phyloP scores from a whole-genome alignment of 2,888 invertebrate species.

The Hirtodrosophila duncani region DNA sequence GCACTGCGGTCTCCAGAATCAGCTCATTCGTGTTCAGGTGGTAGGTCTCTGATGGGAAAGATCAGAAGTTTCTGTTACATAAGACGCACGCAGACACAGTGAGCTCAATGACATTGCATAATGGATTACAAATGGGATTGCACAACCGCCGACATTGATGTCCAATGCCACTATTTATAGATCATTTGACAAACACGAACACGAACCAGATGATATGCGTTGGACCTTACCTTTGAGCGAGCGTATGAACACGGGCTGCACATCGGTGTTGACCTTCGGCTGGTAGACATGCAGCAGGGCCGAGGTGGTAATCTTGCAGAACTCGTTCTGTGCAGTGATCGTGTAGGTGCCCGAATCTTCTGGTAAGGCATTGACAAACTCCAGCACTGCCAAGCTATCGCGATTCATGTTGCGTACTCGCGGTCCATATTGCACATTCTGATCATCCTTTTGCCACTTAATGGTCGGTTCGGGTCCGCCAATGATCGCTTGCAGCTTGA shows the following conservation, averaged over 20 bases:
- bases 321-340: slow-evolving; percentile 86
- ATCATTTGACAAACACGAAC: slow-evolving; percentile 6
- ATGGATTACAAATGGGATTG: slow-evolving; percentile 35
- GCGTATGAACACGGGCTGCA: slow-evolving; percentile 86
- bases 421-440: slow-evolving; percentile 76
- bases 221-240: slow-evolving; percentile 83
- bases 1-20: slow-evolving; percentile 87
- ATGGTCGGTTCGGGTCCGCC: slow-evolving; percentile 85
- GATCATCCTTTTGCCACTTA: slow-evolving; percentile 87
- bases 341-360: slow-evolving; percentile 89
- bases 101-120: slow-evolving; percentile 37
- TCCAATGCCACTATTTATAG: slow-evolving; percentile 43
- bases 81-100: slow-evolving; percentile 1
- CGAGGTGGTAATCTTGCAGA: slow-evolving; percentile 84
- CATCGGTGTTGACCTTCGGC: slow-evolving; percentile 79
- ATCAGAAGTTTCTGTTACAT: slow-evolving; percentile 10
- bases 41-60: slow-evolving; percentile 82
- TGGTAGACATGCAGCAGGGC: slow-evolving; percentile 86
- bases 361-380: slow-evolving; percentile 83
- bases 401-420: slow-evolving; percentile 76
- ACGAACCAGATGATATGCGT: not conserved
- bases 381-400: slow-evolving; percentile 86
- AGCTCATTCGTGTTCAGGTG: slow-evolving; percentile 86
- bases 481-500: slow-evolving; percentile 88
- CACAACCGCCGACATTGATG: slow-evolving; percentile 38